Evolutionary conservation across 2,797 vertebrate species (phyloP), one percentile per base, ranked within the genome.

Genomic region (Vireo griseus): DNA sequence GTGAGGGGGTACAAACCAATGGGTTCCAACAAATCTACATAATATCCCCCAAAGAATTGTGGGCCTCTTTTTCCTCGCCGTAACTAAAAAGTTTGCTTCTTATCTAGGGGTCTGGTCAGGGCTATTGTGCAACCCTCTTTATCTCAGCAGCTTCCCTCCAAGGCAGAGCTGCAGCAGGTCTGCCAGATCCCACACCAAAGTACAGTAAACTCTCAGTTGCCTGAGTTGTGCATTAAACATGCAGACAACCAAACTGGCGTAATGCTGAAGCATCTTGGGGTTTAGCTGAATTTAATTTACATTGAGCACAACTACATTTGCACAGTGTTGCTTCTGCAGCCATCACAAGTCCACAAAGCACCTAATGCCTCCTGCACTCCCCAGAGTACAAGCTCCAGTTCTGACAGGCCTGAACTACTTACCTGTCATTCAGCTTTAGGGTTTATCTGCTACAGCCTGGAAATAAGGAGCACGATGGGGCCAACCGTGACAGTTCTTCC

Each of bases 251-350:
- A 12, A 72, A 59, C 37, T 22, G 29, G 29, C 11, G 76, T 83
- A 77, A 66, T 58, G 47, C 33, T 47, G 7, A 91, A 51, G 57
- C 26, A 74, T 19, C 65, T 16, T 63, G 37, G 25, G 33, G 15
- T 86, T 74, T 82, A 44, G 29, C 9, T 65, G 26, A 86, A 79
- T 77, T 87, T 81, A 5, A 62, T 65, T 89, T 74, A 35, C 31
- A 58, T 14, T 26, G 22, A 85, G 31, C 62, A 73, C 19, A 85
- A 79, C 15, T 22, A 69, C 33, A 55, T 48, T 52, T 77, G 29
- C 48, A 86, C 22, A 71, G 26, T 20, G 26, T 48, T 47, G n/a
- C 58, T 92, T 83, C 59, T 83, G 40, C 35, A 90, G 48, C 44
- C 18, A 40, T 31, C 13, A 16, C 0, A 3, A 81, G 35, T 54